Percentiles rank a stretch among this genome's conserved stretches.
phyloP scores from a whole-genome alignment of 1,140 invertebrate species.

The Gonioctena quinquepunctata region DNA sequence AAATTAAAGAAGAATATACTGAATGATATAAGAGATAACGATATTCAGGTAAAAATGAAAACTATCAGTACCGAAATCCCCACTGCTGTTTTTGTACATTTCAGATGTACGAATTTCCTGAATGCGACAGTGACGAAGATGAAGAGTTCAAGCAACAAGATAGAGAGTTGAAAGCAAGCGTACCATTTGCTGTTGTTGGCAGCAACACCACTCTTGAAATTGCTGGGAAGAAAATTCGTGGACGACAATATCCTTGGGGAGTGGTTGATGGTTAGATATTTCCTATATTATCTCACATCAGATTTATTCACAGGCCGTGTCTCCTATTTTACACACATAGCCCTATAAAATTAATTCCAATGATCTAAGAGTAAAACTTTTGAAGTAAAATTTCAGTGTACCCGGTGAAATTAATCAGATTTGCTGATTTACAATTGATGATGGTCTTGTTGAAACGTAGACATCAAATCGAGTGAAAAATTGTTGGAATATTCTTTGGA shows the following conservation, averaged over 20 bases:
- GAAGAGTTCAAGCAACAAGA: constrained; percentile 93
- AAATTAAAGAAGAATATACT: constrained; percentile 86
- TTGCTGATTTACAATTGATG: too few relatives aligned
- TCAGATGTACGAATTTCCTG: constrained; percentile 94
- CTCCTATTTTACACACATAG: too few relatives aligned
- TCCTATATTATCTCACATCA: too few relatives aligned
- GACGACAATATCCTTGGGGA: constrained; percentile 97
- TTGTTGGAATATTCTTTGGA: too few relatives aligned
- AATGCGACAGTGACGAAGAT: constrained; percentile 92
- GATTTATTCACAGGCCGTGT: too few relatives aligned
- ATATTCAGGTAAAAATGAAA: constrained; percentile 71
- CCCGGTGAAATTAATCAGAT: too few relatives aligned
- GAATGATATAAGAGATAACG: constrained; percentile 77
- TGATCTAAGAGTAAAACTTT: too few relatives aligned
- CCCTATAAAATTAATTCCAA: too few relatives aligned
- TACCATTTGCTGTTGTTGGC: constrained; percentile 96
- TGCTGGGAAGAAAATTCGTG: constrained; percentile 84
- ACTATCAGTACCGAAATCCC: not conserved
- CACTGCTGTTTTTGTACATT: constrained; percentile 7
- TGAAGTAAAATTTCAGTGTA: too few relatives aligned
- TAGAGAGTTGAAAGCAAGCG: constrained; percentile 82
- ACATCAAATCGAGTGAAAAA: too few relatives aligned
- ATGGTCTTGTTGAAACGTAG: too few relatives aligned
- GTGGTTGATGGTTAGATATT: constrained; percentile 81
- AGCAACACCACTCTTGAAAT: constrained; percentile 94